Conservation (phyloP, 2,797 vertebrate genomes). For the Tauraco hartlaubi region DNA sequence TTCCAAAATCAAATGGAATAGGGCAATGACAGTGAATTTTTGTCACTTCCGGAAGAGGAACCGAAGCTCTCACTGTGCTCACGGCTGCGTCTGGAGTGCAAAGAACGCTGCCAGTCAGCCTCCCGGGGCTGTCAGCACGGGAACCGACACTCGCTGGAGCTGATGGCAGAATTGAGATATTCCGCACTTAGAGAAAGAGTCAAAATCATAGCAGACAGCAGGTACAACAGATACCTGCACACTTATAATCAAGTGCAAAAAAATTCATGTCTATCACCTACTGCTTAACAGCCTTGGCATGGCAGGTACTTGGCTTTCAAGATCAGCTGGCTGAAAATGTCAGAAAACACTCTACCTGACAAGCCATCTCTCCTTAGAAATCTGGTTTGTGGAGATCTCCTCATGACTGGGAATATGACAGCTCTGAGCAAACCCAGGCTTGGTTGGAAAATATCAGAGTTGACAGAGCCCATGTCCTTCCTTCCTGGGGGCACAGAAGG, state of each 20-base stretch:
- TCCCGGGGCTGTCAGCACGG: background rate
- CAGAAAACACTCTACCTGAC: slow-evolving; percentile 10
- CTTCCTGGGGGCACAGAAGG: background rate
- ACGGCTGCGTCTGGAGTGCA: background rate
- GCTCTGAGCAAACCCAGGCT: background rate
- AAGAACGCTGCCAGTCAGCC: slow-evolving; percentile 18
- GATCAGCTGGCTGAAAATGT: slow-evolving; percentile 16
- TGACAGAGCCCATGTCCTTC: background rate
- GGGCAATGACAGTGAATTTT: slow-evolving; percentile 10
- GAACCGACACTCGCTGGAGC: background rate
- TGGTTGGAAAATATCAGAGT: background rate
- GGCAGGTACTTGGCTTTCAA: slow-evolving; percentile 43
- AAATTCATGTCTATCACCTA: slow-evolving; percentile 2
- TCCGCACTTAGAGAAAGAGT: background rate
- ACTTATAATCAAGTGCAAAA: background rate
- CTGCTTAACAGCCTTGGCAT: background rate
- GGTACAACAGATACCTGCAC: slow-evolving; percentile 33
- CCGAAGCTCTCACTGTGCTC: background rate
- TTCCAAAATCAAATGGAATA: background rate
- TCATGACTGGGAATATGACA: background rate
- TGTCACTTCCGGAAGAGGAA: slow-evolving; percentile 2
- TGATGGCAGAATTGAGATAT: background rate
- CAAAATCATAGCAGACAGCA: slow-evolving; percentile 48
- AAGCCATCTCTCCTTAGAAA: slow-evolving; percentile 10
- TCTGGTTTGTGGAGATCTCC: background rate